A percentile compares a stretch with the other conserved stretches of the same genome.
phyloP scores from a whole-genome alignment of 2,797 vertebrate species.

The Labeo calbasu region DNA sequence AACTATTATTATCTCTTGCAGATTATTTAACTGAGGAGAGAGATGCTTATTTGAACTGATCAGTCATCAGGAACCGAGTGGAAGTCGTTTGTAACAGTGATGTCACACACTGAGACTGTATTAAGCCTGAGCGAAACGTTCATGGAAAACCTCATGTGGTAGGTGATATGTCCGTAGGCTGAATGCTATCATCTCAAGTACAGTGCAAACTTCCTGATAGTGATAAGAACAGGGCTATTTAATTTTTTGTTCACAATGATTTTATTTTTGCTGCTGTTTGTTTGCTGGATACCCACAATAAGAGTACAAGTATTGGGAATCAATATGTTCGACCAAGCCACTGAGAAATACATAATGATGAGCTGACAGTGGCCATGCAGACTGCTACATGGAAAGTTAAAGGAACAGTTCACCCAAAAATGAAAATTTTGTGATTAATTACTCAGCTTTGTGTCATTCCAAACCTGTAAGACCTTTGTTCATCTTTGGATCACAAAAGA shows the following conservation, averaged over 20 bases:
- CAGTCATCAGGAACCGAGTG: background rate
- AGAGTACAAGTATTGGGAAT: background rate
- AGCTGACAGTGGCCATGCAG: background rate
- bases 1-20: background rate
- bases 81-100: background rate
- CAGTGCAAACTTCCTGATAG: background rate
- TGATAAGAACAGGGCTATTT: too few species aligned
- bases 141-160: background rate
- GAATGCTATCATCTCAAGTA: background rate
- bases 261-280: too few species aligned
- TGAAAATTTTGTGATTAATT: too few species aligned
- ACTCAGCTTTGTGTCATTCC: too few species aligned
- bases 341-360: background rate
- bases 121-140: background rate
- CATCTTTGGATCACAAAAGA: too few species aligned
- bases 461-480: too few species aligned
- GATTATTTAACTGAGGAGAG: background rate
- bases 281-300: background rate
- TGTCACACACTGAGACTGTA: background rate
- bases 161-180: background rate
- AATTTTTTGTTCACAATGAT: too few species aligned
- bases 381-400: background rate
- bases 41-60: conserved; percentile 1
- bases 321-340: background rate
- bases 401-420: too few species aligned